Evolutionary conservation across 2,113 vertebrate genomes (phyloP).

Genomic region (Poeciliopsis prolifica): DNA sequence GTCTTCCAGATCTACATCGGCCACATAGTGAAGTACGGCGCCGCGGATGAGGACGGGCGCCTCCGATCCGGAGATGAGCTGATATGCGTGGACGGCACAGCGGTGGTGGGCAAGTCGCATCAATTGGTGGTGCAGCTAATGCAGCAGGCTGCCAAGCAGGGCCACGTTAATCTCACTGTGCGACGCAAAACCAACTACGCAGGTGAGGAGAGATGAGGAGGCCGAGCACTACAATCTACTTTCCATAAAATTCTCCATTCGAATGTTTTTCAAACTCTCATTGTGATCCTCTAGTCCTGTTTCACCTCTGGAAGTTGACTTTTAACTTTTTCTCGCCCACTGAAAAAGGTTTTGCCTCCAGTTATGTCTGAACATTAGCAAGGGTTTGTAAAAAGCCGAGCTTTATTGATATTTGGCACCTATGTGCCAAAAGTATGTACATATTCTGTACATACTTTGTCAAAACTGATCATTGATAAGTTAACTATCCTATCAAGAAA

Average conservation of each 20-base stretch:
- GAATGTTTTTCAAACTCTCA: not conserved
- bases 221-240: not conserved
- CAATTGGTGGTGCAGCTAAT: constrained; percentile 98
- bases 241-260: not conserved
- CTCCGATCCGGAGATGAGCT: constrained; percentile 96
- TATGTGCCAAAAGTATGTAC: too few relatives aligned
- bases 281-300: too few relatives aligned
- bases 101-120: constrained; percentile 97
- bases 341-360: too few relatives aligned
- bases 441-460: too few relatives aligned
- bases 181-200: constrained; percentile 92
- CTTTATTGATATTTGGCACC: too few relatives aligned
- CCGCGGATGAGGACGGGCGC: constrained; percentile 94
- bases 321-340: too few relatives aligned
- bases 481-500: too few relatives aligned
- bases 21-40: constrained; percentile 97
- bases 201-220: constrained; percentile 76
- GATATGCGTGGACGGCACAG: constrained; percentile 95
- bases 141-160: constrained; percentile 99
- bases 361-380: too few relatives aligned
- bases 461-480: too few relatives aligned
- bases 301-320: too few relatives aligned
- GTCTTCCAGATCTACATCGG: constrained; percentile 93
- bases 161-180: constrained; percentile 97
- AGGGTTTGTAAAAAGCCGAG: too few relatives aligned